These are phyloP conservation scores for Trinectes maculatus DNA, from an alignment of 2,113 vertebrate genomes.

Conservation along the genomic window DNA sequence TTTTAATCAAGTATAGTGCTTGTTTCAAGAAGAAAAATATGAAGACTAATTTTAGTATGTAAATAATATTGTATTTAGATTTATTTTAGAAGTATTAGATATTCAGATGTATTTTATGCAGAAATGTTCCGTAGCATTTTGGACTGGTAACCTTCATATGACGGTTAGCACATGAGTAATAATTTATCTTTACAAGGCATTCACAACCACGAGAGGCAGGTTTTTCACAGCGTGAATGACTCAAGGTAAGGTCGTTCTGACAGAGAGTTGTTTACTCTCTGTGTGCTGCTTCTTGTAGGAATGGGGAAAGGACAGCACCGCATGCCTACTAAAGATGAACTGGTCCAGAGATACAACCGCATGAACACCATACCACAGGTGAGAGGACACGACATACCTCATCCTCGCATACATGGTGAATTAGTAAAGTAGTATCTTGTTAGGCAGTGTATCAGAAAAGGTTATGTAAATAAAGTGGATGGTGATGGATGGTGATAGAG, in stretches of 20 bases:
- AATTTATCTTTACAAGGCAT: conserved; percentile 17
- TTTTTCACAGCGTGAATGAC: conserved; percentile 35
- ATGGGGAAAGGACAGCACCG: conserved; percentile 99
- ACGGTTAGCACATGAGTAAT: conserved; percentile 29
- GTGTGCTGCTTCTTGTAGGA: conserved; percentile 80
- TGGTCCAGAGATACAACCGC: conserved; percentile 97
- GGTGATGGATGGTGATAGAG: not conserved
- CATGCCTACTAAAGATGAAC: conserved; percentile 98
- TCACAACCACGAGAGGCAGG: conserved; percentile 13
- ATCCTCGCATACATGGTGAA: not conserved
- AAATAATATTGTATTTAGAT: not conserved
- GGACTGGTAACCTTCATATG: conserved; percentile 17
- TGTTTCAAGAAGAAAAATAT: too few species aligned
- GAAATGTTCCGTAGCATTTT: conserved; percentile 12
- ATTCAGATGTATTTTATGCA: not conserved
- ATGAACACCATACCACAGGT: conserved; percentile 99
- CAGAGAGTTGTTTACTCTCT: conserved; percentile 23
- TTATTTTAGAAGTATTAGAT: not conserved
- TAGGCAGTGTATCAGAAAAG: not conserved
- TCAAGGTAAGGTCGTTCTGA: conserved; percentile 33
- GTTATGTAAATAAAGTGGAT: too few species aligned
- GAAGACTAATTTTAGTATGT: not conserved
- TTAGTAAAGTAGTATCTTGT: not conserved
- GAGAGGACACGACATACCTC: conserved; percentile 3
- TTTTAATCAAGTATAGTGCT: too few species aligned